A percentile compares a stretch with the other conserved stretches of the same genome.
Evolutionary conservation across 2,888 invertebrate genomes (phyloP).

Genomic region (Andrena dorsata): DNA sequence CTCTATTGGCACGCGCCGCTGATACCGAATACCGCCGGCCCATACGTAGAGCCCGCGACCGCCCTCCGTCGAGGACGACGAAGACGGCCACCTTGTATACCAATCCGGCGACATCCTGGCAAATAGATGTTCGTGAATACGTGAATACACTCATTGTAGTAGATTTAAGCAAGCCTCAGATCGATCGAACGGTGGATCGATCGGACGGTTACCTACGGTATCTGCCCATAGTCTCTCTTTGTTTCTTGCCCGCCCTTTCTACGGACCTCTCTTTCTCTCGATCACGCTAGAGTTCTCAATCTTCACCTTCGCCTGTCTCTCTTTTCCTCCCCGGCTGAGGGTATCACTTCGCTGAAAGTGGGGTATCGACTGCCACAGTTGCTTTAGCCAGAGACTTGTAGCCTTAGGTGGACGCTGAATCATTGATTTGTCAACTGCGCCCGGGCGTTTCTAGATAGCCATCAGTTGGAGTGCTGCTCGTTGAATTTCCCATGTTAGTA

Average conservation of each 20-base stretch:
- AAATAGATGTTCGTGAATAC: slow-evolving; percentile 99
- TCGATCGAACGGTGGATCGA: slow-evolving; percentile 73
- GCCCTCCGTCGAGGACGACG: slow-evolving; percentile 99
- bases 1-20: slow-evolving; percentile 70
- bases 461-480: too few relatives aligned
- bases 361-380: too few relatives aligned
- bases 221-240: slow-evolving; percentile 68
- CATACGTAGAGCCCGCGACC: slow-evolving; percentile 92
- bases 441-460: too few relatives aligned
- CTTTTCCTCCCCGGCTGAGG: background rate
- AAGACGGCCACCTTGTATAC: slow-evolving; percentile 99
- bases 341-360: too few relatives aligned
- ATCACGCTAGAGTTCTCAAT: slow-evolving; percentile 24
- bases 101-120: slow-evolving; percentile 99
- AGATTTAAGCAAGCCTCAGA: slow-evolving; percentile 81
- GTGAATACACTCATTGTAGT: slow-evolving; percentile 85
- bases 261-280: slow-evolving; percentile 44
- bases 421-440: too few relatives aligned
- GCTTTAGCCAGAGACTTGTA: too few relatives aligned
- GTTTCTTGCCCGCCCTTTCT: slow-evolving; percentile 45
- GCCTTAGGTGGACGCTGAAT: too few relatives aligned
- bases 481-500: too few relatives aligned
- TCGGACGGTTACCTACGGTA: slow-evolving; percentile 73
- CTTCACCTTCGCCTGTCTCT: slow-evolving; percentile 38
- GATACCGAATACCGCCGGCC: slow-evolving; percentile 78